Base-by-base conservation (phyloP, 64 coral and sea anemone species). In the Montipora capricornis region DNA sequence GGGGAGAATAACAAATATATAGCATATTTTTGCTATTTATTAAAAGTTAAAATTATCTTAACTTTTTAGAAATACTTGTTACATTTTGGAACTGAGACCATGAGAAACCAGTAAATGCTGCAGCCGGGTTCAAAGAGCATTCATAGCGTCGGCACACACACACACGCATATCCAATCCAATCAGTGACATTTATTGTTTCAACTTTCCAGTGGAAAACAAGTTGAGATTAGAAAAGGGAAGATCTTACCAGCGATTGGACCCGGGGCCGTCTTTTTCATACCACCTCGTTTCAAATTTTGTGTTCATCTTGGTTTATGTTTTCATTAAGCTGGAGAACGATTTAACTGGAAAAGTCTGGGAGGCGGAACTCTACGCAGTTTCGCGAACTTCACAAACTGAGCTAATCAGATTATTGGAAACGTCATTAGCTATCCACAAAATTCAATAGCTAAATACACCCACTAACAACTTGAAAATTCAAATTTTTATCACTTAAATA, bases 161-260 rank as follows among this genome's bases (percentile, higher is more conserved):
- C 37, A 37, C 37, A 37, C 37, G 37, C 37, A 37, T 37, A 37
- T 37, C 37, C 37, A 37, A 37, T 37, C 37, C 0, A 37, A 37
- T 2, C 22, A 24, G 22, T 37, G 9, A 64, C 3, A 64, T 64
- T 64, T 37, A 76, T 76, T 47, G 53, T 57, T 57, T 57, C 1
- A 11, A 6, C 53, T 57, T 57, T 57, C 53, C 6, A 8, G 6
- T 5, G 6, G 53, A 8, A 37, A 12, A 47, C 24, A 15, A 37
- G 53, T 57, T 0, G 6, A 11, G 53, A 8, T 11, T 8, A 8
- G 6, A 2, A 11, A 57, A 57, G 53, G 53, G 53, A 15, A 70
- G 45, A 50, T 15, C 66, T 70, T 86, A 86, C 82, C 82, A 73
- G 66, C 44, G 47, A 86, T 86, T 86, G 68, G 82, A 6, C 29